Percentiles rank a stretch among this genome's conserved stretches.
Evolutionary conservation across 2,113 vertebrate genomes (phyloP).

Genomic region (Megaptera novaeangliae): DNA sequence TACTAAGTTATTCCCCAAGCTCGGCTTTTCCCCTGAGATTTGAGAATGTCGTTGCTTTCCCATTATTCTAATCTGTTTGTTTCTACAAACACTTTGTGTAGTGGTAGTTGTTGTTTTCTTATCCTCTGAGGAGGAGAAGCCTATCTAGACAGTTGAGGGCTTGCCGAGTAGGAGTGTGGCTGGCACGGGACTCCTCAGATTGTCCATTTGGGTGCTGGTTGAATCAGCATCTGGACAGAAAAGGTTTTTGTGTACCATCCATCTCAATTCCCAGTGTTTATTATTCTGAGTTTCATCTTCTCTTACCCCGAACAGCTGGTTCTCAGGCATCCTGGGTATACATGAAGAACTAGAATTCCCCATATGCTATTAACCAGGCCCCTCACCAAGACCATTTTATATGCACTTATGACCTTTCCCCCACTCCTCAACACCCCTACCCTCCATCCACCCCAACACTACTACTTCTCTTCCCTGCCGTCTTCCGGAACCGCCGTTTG

Average conservation of each 20-base stretch:
- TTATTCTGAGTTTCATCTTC: neutral
- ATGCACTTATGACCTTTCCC: neutral
- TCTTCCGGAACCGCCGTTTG: neutral
- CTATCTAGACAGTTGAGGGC: neutral
- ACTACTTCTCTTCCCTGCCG: fast-evolving
- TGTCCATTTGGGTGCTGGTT: neutral
- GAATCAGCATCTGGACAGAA: neutral
- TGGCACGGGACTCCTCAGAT: too few relatives aligned
- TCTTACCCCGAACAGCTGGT: neutral
- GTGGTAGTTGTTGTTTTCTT: neutral
- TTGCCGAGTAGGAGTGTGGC: neutral
- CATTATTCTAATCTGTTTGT: conserved; percentile 18
- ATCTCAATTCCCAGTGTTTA: neutral
- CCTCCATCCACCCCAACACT: neutral
- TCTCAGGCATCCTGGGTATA: neutral
- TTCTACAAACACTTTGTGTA: neutral
- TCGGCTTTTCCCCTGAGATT: conserved; percentile 17
- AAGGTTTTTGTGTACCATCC: neutral
- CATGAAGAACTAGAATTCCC: neutral
- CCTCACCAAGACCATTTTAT: neutral
- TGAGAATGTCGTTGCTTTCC: conserved; percentile 25
- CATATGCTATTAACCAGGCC: neutral
- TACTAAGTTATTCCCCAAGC: conserved; percentile 35
- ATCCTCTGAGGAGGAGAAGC: neutral
- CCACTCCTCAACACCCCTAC: neutral